Conservation (phyloP, 2,797 vertebrate genomes). For the Pterois miles region DNA sequence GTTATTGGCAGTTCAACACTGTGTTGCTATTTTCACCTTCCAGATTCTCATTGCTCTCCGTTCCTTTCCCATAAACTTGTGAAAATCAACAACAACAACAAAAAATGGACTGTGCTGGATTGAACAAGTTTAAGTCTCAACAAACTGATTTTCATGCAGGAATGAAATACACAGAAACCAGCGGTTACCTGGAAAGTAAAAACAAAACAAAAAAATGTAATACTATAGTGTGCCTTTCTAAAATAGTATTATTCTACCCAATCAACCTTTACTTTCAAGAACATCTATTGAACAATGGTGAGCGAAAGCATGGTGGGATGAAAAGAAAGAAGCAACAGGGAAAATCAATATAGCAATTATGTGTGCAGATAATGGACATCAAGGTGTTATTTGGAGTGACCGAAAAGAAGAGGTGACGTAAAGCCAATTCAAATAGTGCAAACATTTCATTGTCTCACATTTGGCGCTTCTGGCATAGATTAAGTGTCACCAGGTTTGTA, state of each 20-base stretch:
- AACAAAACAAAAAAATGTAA: background rate
- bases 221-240: constrained; percentile 23
- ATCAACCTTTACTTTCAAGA: constrained; percentile 75
- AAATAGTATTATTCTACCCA: constrained; percentile 52
- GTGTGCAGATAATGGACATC: constrained; percentile 83
- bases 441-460: constrained; percentile 78
- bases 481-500: constrained; percentile 64
- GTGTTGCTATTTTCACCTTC: too few relatives aligned
- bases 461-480: constrained; percentile 69
- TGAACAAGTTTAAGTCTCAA: background rate
- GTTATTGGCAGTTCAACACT: too few relatives aligned
- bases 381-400: constrained; percentile 79
- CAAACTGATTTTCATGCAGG: background rate
- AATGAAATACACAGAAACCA: background rate
- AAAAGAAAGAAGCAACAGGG: constrained; percentile 72
- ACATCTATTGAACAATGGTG: constrained; percentile 67
- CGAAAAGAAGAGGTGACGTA: constrained; percentile 78
- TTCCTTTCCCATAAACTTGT: background rate
- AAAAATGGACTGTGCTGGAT: too few relatives aligned
- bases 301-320: constrained; percentile 61
- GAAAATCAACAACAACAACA: background rate
- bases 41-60: background rate
- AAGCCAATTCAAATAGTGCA: constrained; percentile 78
- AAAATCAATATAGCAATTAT: constrained; percentile 85
- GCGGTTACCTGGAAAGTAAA: background rate